phyloP scores from a whole-genome alignment of 2,113 vertebrate species.

The Zapornia atra region DNA sequence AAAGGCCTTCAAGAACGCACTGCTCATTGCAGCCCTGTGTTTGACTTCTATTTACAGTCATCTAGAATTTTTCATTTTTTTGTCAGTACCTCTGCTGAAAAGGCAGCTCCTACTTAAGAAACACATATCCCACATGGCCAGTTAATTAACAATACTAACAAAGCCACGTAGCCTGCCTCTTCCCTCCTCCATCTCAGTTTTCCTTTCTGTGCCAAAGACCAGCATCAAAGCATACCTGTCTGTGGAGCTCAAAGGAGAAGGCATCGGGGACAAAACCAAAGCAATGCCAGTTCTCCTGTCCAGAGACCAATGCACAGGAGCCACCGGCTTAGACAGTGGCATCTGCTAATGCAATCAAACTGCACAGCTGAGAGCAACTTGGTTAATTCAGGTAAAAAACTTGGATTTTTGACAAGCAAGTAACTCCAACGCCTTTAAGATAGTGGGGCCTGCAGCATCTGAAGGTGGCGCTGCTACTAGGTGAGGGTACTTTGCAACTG shows the following conservation, averaged over 20 bases:
- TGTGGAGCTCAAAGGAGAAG: not conserved
- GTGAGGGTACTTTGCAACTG: not conserved
- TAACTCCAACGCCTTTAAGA: not conserved
- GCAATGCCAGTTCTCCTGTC: not conserved
- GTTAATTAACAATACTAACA: not conserved
- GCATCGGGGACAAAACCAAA: not conserved
- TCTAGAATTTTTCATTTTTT: not conserved
- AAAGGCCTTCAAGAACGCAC: not conserved
- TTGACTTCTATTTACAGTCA: not conserved
- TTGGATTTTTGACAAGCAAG: not conserved
- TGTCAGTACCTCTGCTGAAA: not conserved
- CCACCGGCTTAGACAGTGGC: not conserved
- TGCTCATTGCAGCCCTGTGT: not conserved
- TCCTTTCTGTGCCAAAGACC: not conserved
- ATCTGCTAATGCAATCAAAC: not conserved
- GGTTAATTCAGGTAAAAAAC: not conserved
- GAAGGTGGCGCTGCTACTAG: not conserved
- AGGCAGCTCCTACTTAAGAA: not conserved
- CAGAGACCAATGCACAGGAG: not conserved
- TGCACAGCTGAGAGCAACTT: not conserved
- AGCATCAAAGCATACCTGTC: not conserved
- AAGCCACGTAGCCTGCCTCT: not conserved
- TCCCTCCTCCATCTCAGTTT: not conserved
- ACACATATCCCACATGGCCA: not conserved
- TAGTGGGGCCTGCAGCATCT: not conserved